phyloP scores from a whole-genome alignment of 64 coral and sea anemone genomes.

The Cladopsammia gracilis region DNA sequence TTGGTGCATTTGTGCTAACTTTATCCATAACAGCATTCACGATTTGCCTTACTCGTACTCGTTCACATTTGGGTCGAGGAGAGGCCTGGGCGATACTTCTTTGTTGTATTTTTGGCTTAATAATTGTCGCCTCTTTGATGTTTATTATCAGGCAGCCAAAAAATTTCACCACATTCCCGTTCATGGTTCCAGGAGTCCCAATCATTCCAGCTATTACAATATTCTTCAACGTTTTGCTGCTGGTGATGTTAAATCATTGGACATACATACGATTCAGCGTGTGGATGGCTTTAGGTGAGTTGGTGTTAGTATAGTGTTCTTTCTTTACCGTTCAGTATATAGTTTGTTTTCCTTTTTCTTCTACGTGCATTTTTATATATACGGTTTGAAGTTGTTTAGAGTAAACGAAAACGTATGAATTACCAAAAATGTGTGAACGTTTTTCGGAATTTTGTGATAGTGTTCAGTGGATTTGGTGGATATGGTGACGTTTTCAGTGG shows the following conservation, averaged over 20 bases:
- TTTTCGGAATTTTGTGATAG: no score
- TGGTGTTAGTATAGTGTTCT: neutral
- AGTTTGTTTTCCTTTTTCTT: no score
- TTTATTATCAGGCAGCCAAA: conserved; percentile 56
- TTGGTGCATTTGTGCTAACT: conserved; percentile 5
- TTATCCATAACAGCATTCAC: neutral
- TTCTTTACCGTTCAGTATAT: no score
- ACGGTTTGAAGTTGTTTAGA: no score
- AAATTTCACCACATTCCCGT: conserved; percentile 62
- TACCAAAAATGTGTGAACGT: no score
- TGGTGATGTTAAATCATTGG: conserved; percentile 68
- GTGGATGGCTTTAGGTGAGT: conserved; percentile 66
- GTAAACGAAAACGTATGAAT: no score
- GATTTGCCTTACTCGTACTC: conserved; percentile 23
- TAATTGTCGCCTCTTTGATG: conserved; percentile 39
- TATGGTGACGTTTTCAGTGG: no score
- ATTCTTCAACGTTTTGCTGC: conserved; percentile 53
- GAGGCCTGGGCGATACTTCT: conserved; percentile 55
- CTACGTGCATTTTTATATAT: no score
- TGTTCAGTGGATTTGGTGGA: no score
- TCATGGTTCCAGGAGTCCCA: conserved; percentile 70
- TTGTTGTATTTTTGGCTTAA: conserved; percentile 51
- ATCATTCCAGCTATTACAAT: conserved; percentile 51
- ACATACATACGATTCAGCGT: conserved; percentile 72
- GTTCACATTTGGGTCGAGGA: neutral